phyloP scores from a whole-genome alignment of 2,797 vertebrate genomes.

The Lerista edwardsae region DNA sequence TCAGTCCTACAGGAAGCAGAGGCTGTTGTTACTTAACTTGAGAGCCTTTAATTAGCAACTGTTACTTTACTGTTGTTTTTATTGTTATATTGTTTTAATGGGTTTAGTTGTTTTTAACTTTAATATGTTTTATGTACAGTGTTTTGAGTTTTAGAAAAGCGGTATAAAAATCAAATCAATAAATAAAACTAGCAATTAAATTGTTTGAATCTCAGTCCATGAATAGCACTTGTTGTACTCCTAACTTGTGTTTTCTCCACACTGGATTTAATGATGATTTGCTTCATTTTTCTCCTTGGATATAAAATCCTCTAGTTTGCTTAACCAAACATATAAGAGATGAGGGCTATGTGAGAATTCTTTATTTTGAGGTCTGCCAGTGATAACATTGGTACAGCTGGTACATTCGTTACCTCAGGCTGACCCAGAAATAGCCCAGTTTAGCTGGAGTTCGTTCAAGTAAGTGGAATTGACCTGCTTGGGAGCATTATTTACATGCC shows the following conservation, averaged over 20 bases:
- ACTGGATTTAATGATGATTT: slow-evolving; percentile 1
- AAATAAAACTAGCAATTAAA: too few species aligned
- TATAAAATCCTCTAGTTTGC: background rate
- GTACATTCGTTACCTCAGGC: slow-evolving; percentile 23
- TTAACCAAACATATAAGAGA: background rate
- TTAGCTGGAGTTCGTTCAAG: slow-evolving; percentile 25
- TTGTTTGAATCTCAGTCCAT: background rate
- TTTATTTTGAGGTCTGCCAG: slow-evolving; percentile 26
- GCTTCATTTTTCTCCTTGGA: background rate
- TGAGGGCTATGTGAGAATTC: slow-evolving; percentile 1
- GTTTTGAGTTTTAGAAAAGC: too few species aligned
- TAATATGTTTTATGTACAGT: too few species aligned
- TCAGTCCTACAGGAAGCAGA: background rate
- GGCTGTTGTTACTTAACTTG: too few species aligned
- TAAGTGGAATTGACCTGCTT: slow-evolving; percentile 23
- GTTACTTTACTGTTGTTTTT: too few species aligned
- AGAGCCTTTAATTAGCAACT: background rate
- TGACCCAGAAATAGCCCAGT: slow-evolving; percentile 34
- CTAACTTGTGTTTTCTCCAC: background rate
- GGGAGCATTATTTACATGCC: slow-evolving; percentile 18
- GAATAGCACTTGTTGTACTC: background rate
- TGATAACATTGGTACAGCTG: slow-evolving; percentile 25
- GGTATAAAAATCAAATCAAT: too few species aligned
- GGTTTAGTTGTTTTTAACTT: too few species aligned
- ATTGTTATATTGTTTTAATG: too few species aligned